Evolutionary conservation across 2,888 invertebrate genomes (phyloP), one percentile per base, ranked within the genome.

Genomic region (Harpalus rubripes): DNA sequence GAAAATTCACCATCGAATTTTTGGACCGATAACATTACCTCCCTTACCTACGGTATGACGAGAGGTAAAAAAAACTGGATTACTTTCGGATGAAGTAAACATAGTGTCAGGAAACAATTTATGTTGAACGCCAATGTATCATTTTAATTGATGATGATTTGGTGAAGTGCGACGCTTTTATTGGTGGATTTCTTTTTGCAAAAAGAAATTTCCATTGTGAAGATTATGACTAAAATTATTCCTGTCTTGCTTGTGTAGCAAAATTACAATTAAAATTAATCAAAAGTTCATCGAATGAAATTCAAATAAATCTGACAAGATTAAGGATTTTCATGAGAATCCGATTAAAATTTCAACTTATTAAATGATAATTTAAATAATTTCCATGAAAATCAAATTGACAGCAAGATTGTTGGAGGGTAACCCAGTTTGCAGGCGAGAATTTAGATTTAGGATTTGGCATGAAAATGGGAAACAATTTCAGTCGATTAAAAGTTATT

Each of bases 401-500:
- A 82, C 82, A 72, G 76, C 32, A 58, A 83, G 59, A 83, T 44
- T 61, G 61, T 76, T 61, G 32, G 8, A 74, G 16, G n/a, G 32
- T 65, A 39, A 82, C 18, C 76, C 12, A 26, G 52, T 52, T 78
- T 16, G 52, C 44, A 63, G 44, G 44, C 32, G 32, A 32, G 41
- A 74, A 83, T 76, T 61, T 61, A 61, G 44, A 61, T 61, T 84
- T 32, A 26, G 84, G 84, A 78, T 84, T 84, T 78, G 65, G 78
- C 44, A 78, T 41, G 26, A 65, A 84, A 84, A 78, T 84, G 78
- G 39, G 63, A 76, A 84, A 84, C 84, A 63, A 84, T 84, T 84
- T 84, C 65, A 63, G 52, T 78, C 84, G 84, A 84, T 84, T 84
- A 84, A 84, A 84, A 84, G 78, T 84, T 84, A 84, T 84, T 78